Evolutionary conservation across 2,797 vertebrate species (phyloP).

Genomic region (Pseudopleuronectes americanus): DNA sequence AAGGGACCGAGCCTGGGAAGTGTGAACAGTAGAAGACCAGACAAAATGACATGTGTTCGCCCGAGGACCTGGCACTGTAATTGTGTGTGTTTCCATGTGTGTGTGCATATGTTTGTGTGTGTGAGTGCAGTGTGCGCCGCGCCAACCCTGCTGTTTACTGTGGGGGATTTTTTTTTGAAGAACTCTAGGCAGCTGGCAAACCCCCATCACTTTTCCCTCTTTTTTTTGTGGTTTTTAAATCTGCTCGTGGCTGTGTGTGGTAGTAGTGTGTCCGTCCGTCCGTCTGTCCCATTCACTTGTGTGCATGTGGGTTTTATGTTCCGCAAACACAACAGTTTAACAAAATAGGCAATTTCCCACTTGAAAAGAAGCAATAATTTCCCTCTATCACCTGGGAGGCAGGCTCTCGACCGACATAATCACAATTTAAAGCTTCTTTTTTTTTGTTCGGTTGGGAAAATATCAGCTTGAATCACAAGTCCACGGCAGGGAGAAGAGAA

Average conservation of each 20-base stretch:
- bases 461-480: slow-evolving; percentile 9
- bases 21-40: slow-evolving; percentile 76
- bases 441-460: slow-evolving; percentile 8
- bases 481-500: background rate
- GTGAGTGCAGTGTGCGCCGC: slow-evolving; percentile 43
- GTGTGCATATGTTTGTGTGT: slow-evolving; percentile 58
- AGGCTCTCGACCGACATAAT: slow-evolving; percentile 22
- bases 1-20: slow-evolving; percentile 66
- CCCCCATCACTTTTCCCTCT: slow-evolving; percentile 37
- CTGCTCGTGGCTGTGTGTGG: slow-evolving; percentile 43
- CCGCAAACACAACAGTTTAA: slow-evolving; percentile 42
- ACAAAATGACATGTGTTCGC: slow-evolving; percentile 79
- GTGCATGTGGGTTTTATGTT: slow-evolving; percentile 53
- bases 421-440: slow-evolving; percentile 2
- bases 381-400: slow-evolving; percentile 33
- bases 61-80: slow-evolving; percentile 75
- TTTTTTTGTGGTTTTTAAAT: slow-evolving; percentile 24
- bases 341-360: slow-evolving; percentile 70
- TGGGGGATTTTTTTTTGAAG: slow-evolving; percentile 75
- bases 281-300: slow-evolving; percentile 34
- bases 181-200: slow-evolving; percentile 75
- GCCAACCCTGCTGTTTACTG: slow-evolving; percentile 76
- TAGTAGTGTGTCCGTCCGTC: background rate
- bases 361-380: slow-evolving; percentile 70
- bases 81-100: slow-evolving; percentile 51